Percentiles rank a stretch among this genome's conserved stretches.
These are phyloP conservation scores for Arrhamphus sclerolepis DNA, from an alignment of 2,797 vertebrate genomes.

Conservation along the genomic window DNA sequence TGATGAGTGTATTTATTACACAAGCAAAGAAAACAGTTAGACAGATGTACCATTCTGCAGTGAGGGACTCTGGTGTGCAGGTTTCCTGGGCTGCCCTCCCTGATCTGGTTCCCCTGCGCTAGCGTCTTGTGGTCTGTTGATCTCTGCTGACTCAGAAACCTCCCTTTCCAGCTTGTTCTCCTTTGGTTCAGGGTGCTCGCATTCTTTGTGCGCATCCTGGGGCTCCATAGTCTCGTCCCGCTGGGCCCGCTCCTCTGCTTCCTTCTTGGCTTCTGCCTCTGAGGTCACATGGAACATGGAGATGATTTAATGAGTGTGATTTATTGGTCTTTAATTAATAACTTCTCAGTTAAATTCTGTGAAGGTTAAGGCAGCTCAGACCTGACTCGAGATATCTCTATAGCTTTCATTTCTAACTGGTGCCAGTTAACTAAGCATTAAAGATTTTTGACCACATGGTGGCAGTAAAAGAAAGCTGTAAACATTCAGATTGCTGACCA, in stretches of 20 bases:
- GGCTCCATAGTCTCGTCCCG: conserved; percentile 80
- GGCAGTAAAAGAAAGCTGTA: conserved; percentile 18
- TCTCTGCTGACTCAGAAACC: conserved; percentile 42
- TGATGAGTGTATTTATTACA: too few species aligned
- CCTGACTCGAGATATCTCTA: too few species aligned
- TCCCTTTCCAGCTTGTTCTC: conserved; percentile 62
- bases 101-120: conserved; percentile 44
- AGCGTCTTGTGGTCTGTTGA: conserved; percentile 54
- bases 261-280: conserved; percentile 82
- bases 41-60: conserved; percentile 84
- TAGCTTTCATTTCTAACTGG: too few species aligned
- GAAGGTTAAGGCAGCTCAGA: not conserved
- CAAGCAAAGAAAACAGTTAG: not conserved
- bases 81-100: conserved; percentile 37
- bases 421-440: not conserved
- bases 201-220: conserved; percentile 62
- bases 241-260: conserved; percentile 68
- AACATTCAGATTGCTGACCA: not conserved
- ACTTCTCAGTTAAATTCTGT: conserved; percentile 5
- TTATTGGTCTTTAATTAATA: conserved; percentile 3
- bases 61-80: conserved; percentile 40
- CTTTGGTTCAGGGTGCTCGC: conserved; percentile 57
- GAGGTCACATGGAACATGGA: conserved; percentile 31
- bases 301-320: conserved; percentile 15
- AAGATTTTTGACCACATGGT: conserved; percentile 9